Evolutionary conservation across 2,888 invertebrate genomes (phyloP).

Genomic region (Trissolcus japonicus): DNA sequence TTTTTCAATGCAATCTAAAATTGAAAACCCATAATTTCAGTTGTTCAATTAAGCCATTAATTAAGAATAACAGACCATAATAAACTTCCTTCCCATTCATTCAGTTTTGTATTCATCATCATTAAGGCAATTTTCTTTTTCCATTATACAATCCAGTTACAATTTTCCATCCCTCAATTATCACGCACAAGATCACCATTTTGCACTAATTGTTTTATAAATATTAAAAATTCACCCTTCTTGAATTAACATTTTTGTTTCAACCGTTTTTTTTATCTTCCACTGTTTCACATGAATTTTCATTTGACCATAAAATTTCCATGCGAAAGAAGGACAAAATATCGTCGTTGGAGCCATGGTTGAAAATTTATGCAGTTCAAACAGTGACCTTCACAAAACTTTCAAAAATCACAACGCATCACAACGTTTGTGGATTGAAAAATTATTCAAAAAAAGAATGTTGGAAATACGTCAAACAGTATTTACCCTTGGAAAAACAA

Average conservation of each 20-base stretch:
- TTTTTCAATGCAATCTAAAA: no score
- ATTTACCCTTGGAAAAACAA: no score
- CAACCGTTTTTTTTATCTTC: background rate
- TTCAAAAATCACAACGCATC: no score
- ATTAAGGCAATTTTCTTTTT: slow-evolving; percentile 27
- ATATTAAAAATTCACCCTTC: background rate
- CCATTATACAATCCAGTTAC: slow-evolving; percentile 14
- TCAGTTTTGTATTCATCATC: slow-evolving; percentile 17
- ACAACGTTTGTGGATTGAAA: no score
- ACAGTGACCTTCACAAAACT: no score
- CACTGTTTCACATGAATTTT: background rate
- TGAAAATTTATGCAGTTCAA: no score
- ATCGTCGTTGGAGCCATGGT: background rate
- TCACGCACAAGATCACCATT: background rate
- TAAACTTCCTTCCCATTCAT: slow-evolving; percentile 13
- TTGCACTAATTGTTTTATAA: background rate
- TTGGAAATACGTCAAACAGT: no score
- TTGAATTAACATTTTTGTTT: slow-evolving; percentile 2
- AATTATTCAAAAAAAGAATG: no score
- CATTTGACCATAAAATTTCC: no score
- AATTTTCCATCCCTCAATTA: slow-evolving; percentile 17
- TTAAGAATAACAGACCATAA: slow-evolving; percentile 1
- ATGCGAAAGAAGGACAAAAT: background rate
- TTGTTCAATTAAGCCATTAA: slow-evolving; percentile 15
- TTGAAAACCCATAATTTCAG: background rate